Conservation (phyloP, 2,113 vertebrate species). For the Rhinolophus sinicus region DNA sequence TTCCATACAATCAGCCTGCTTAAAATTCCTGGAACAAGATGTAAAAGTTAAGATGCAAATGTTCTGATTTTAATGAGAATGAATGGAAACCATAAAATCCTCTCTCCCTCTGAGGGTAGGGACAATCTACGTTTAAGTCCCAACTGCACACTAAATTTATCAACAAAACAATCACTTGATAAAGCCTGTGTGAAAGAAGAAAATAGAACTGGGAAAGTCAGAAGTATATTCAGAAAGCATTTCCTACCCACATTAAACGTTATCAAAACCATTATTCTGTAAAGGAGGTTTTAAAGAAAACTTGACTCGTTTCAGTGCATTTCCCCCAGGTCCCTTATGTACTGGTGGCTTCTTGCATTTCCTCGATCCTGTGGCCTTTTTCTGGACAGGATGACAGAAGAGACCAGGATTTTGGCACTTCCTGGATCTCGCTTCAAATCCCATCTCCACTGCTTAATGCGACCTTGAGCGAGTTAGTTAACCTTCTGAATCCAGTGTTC, state of each 20-base stretch:
- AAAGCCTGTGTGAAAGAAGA: slow-evolving; percentile 54
- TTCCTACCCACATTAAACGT: slow-evolving; percentile 18
- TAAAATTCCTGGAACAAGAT: slow-evolving; percentile 83
- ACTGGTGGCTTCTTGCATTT: not conserved
- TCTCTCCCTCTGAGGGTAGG: slow-evolving; percentile 69
- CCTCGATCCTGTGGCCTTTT: not conserved
- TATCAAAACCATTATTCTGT: slow-evolving; percentile 34
- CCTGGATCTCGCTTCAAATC: not conserved
- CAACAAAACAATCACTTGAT: slow-evolving; percentile 63
- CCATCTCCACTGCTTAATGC: not conserved
- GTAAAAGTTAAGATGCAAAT: slow-evolving; percentile 84
- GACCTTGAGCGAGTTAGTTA: not conserved
- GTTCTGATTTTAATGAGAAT: slow-evolving; percentile 80
- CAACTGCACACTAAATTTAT: slow-evolving; percentile 70
- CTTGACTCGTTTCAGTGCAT: not conserved
- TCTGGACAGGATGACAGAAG: not conserved
- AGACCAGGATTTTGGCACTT: not conserved
- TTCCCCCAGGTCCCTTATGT: not conserved
- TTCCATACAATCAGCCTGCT: slow-evolving; percentile 82
- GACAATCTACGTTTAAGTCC: slow-evolving; percentile 61
- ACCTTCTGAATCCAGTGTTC: not conserved
- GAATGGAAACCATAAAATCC: slow-evolving; percentile 76
- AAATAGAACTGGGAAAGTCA: slow-evolving; percentile 13
- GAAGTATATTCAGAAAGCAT: slow-evolving; percentile 67
- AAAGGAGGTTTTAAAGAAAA: slow-evolving; percentile 34